phyloP scores from a whole-genome alignment of 2,113 vertebrate genomes.

The Hippocampus mohnikei region DNA sequence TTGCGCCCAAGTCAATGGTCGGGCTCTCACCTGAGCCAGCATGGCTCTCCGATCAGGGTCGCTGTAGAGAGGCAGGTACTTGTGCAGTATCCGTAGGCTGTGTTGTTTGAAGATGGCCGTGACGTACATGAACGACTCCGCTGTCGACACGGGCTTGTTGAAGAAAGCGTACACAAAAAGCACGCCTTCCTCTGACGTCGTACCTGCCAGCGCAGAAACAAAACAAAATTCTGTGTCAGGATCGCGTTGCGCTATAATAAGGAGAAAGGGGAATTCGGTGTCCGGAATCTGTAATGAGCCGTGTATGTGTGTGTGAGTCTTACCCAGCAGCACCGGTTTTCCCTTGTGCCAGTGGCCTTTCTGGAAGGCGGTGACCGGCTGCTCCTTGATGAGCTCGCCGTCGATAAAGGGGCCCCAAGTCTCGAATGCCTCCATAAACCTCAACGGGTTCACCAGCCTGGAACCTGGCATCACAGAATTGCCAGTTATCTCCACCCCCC shows the following conservation, averaged over 20 bases:
- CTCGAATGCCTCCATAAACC: constrained; percentile 74
- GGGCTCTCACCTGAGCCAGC: constrained; percentile 68
- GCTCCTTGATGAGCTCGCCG: constrained; percentile 69
- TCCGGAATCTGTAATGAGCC: neutral
- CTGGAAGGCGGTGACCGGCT: constrained; percentile 67
- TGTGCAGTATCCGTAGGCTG: constrained; percentile 61
- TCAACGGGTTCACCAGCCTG: constrained; percentile 71
- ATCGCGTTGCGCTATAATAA: neutral
- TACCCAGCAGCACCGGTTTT: constrained; percentile 71
- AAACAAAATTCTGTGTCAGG: neutral
- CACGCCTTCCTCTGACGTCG: constrained; percentile 74
- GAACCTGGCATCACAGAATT: constrained; percentile 55
- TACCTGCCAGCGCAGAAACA: constrained; percentile 50
- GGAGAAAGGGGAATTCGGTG: neutral
- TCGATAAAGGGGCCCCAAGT: constrained; percentile 73
- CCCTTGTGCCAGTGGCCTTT: constrained; percentile 74
- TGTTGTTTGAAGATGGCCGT: constrained; percentile 76
- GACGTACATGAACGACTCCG: constrained; percentile 65
- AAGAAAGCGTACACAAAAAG: constrained; percentile 70
- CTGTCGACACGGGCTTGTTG: constrained; percentile 57
- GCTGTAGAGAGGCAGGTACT: constrained; percentile 69
- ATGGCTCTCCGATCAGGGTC: constrained; percentile 62
- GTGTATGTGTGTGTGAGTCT: constrained; percentile 13
- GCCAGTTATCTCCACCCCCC: neutral
- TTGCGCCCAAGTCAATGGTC: neutral